Percentiles rank a stretch among this genome's conserved stretches.
Conservation (phyloP, 1,140 invertebrate species). For the Pemphigus obesinymphae region DNA sequence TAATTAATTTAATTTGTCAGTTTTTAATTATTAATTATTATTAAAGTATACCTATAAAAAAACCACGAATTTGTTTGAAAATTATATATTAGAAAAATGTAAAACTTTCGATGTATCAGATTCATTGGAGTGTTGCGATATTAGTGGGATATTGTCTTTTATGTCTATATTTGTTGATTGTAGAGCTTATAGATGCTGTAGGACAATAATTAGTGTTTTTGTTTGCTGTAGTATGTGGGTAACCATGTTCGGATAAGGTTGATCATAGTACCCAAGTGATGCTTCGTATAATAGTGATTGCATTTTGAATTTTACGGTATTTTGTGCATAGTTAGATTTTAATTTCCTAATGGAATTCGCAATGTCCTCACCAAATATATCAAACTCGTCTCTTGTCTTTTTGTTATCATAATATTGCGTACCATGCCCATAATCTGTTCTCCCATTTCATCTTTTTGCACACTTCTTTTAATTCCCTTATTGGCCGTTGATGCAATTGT, state of each 20-base stretch:
- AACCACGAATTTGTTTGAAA: too few species aligned
- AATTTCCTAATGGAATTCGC: background rate
- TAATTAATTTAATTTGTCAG: too few species aligned
- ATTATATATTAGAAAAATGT: too few species aligned
- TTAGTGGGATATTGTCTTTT: background rate
- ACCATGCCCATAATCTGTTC: background rate
- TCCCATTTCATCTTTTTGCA: background rate
- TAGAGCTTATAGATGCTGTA: too few species aligned
- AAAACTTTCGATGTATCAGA: too few species aligned
- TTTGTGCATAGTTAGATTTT: background rate
- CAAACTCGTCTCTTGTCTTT: background rate
- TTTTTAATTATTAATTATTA: too few species aligned
- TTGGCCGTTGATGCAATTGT: too few species aligned
- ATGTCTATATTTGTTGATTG: too few species aligned
- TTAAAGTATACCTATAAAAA: too few species aligned
- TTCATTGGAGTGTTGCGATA: background rate
- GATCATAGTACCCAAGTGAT: background rate
- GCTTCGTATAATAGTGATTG: background rate
- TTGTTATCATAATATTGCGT: background rate
- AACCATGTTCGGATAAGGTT: background rate
- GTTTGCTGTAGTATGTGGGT: too few species aligned
- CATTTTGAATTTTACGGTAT: background rate
- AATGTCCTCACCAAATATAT: background rate
- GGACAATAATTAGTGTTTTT: too few species aligned
- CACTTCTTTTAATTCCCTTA: background rate